A percentile compares a stretch with the other conserved stretches of the same genome.
Evolutionary conservation across 1,140 invertebrate species (phyloP).

Genomic region (Euura saliciscinereae): DNA sequence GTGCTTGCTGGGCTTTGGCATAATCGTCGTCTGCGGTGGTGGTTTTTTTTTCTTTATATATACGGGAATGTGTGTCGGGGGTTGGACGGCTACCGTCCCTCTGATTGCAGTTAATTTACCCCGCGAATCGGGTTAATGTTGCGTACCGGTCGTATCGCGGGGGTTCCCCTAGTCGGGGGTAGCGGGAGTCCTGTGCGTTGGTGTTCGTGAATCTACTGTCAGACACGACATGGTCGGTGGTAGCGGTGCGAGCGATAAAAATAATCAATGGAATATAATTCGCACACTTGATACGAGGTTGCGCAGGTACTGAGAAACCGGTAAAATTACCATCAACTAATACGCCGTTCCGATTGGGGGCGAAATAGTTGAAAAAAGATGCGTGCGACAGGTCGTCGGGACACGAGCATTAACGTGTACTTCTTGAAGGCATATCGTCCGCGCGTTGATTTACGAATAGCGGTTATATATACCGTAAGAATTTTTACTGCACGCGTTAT

Average conservation of each 20-base stretch:
- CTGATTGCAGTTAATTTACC: slow-evolving; percentile 60
- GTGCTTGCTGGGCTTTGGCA: too few species aligned
- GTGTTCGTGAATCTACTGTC: too few species aligned
- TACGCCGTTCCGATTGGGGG: too few species aligned
- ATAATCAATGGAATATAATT: too few species aligned
- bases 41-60: background rate
- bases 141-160: slow-evolving; percentile 36
- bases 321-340: too few species aligned
- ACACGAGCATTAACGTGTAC: background rate
- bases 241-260: too few species aligned
- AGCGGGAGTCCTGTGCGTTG: too few species aligned
- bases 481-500: slow-evolving; percentile 57
- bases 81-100: slow-evolving; percentile 40
- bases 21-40: too few species aligned
- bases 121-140: slow-evolving; percentile 59
- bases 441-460: slow-evolving; percentile 54
- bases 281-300: too few species aligned
- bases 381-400: slow-evolving; percentile 20
- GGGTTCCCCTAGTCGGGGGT: too few species aligned
- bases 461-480: slow-evolving; percentile 25
- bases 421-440: slow-evolving; percentile 43
- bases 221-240: too few species aligned
- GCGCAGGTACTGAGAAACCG: too few species aligned
- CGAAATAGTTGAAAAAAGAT: background rate
- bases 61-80: background rate